These are phyloP conservation scores for Glyptemys insculpta DNA, from an alignment of 2,797 vertebrate genomes.

Conservation along the genomic window DNA sequence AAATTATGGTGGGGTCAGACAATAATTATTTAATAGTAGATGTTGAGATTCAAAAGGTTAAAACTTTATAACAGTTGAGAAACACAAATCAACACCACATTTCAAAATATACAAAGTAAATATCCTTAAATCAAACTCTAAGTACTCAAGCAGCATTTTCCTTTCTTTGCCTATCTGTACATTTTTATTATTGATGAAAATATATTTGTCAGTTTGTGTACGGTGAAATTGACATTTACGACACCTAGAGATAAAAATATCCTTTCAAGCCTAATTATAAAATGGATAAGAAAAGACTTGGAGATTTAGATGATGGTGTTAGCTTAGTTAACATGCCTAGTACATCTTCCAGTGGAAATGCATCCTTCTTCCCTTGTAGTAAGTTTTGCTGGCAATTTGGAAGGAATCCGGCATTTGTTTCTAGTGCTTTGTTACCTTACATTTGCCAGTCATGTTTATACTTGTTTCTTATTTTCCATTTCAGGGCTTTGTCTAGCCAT, in stretches of 20 bases:
- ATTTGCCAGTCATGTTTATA: background rate
- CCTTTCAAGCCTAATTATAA: background rate
- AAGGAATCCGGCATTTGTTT: background rate
- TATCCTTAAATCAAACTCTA: background rate
- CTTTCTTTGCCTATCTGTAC: background rate
- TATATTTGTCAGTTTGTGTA: background rate
- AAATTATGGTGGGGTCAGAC: background rate
- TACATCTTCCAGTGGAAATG: background rate
- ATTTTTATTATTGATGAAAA: background rate
- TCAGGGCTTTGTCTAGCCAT: slow-evolving; percentile 67
- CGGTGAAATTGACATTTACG: background rate
- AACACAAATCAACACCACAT: background rate
- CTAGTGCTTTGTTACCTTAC: background rate
- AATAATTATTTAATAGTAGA: no score
- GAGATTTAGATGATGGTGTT: background rate
- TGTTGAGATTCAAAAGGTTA: background rate
- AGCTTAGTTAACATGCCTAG: background rate
- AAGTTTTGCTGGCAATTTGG: background rate
- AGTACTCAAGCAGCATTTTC: background rate
- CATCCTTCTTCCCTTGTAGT: background rate
- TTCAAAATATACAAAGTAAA: background rate
- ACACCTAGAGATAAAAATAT: background rate
- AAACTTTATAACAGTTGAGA: background rate
- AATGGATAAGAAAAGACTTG: background rate
- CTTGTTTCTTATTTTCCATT: slow-evolving; percentile 37